Base-by-base conservation (phyloP, 1,140 invertebrate species). In the Asbolus verrucosus region DNA sequence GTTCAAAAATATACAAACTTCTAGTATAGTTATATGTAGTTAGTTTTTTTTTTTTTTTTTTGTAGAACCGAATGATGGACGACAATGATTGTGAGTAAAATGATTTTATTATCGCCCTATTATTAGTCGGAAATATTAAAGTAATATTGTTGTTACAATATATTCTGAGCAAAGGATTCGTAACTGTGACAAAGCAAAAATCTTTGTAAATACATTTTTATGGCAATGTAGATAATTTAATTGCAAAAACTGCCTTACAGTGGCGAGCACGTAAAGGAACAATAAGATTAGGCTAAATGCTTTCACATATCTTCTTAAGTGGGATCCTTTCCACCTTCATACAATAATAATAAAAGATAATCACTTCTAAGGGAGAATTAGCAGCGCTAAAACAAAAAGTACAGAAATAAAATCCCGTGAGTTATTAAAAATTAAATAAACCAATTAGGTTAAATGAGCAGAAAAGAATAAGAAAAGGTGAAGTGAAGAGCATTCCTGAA, bases 301-400 rank as follows among this genome's bases (percentile, higher is more conserved):
- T 54, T 54, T 54, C 46, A 54, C 46, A 54, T 54, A 54, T 54
- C 46, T 54, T 16, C 21, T 54, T 27, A 54, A 27, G 46, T 46
- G 27, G 46, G 46, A 54, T 54, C 46, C 46, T 54, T 27, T 54
- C 21, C 46, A 27, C 46, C 46, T 46, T 24, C 21, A 24, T 54
- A 54, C 46, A 54, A 54, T 54, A 54, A 54, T 54, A 54, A 54
- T 54, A 54, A 54, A 54, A 54, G 46, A 54, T 54, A 54, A 54
- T 54, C 46, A 27, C 46, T 54, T 54, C 46, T 54, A 54, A 54
- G 27, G 8, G 46, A 54, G 46, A 54, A 54, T 54, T 54, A 54
- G 19, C n/a, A n/a, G n/a, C 46, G n/a, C 46, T 11, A 54, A 54
- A 21, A n/a, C 27, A 54, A 54, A 54, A 54, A 54, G 46, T 54